A percentile compares a stretch with the other conserved stretches of the same genome.
These are phyloP conservation scores for Tigriopus japonicus DNA, from an alignment of 1,140 invertebrate genomes.

Conservation along the genomic window DNA sequence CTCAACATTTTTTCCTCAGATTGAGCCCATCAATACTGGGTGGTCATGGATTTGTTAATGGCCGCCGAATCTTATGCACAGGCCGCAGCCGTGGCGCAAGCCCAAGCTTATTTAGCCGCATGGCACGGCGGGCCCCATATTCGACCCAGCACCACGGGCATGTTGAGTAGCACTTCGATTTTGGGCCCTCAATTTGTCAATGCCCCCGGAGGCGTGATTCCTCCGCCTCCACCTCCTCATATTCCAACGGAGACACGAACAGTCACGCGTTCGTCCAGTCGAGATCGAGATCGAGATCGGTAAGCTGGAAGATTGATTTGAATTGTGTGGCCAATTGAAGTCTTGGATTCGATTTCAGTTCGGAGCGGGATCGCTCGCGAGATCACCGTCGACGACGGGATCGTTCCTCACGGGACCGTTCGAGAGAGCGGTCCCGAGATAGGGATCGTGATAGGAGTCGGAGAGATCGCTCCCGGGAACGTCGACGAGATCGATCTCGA, in stretches of 20 bases:
- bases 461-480: conserved; percentile 10
- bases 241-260: conserved; percentile 7
- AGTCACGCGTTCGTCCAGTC: background rate
- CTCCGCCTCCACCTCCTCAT: background rate
- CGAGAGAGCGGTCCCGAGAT: conserved; percentile 17
- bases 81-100: background rate
- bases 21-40: no score
- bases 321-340: no score
- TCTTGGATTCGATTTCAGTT: no score
- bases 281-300: background rate
- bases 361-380: no score
- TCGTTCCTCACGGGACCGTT: conserved; percentile 15
- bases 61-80: background rate
- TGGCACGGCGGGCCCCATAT: background rate
- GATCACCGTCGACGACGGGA: conserved; percentile 12
- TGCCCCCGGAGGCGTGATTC: background rate
- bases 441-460: conserved; percentile 14
- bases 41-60: conserved; percentile 1
- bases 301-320: no score
- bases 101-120: background rate
- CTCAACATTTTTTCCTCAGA: no score
- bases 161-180: background rate
- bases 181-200: background rate
- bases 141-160: background rate
- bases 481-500: conserved; percentile 15